Evolutionary conservation across 1,140 invertebrate genomes (phyloP), one percentile per base, ranked within the genome.

Genomic region (Schlechtendalia chinensis): DNA sequence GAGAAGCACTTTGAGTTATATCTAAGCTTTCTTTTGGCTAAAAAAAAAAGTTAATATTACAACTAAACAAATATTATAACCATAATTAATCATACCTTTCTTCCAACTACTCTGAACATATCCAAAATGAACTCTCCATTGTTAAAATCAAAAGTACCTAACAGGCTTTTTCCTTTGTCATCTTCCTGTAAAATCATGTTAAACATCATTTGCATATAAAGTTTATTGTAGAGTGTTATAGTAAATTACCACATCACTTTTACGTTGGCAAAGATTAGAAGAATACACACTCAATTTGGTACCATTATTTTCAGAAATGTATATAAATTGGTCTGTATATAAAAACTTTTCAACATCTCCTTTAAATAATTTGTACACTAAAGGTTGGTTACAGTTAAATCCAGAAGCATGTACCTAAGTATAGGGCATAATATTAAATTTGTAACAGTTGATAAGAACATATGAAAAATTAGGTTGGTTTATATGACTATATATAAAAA

Each of bases 301-400:
- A 81, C 86, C 85, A 81, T 86, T 86, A 80, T 86, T 83, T 83
- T 89, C 88, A 65, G 88, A 87, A 14, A 88, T 85, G 84, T 89
- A 91, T 83, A 91, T 89, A 47, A 92, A 87, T 82, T 87, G 87
- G 84, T 90, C 89, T 19, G 90, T 90, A 74, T 91, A 85, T 80
- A 91, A 83, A 77, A 75, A 81, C 1, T 82, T 91, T 84, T 81
- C 88, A 86, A 82, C 86, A 84, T 82, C 87, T 86, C 39, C 87
- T 84, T 56, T 90, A 89, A 81, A 24, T 65, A 93, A 86, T 86
- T 91, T 92, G 85, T 93, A 91, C 6, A 91, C 87, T 85, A 90
- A 91, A 71, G 92, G 83, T 8, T 92, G 91, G 81, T 89, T 88
- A 63, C 89, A 85, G 82, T 90, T 89, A 58, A 91, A 86, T 84